Conservation (phyloP, 2,797 vertebrate species). For the Pantherophis vulpinus region DNA sequence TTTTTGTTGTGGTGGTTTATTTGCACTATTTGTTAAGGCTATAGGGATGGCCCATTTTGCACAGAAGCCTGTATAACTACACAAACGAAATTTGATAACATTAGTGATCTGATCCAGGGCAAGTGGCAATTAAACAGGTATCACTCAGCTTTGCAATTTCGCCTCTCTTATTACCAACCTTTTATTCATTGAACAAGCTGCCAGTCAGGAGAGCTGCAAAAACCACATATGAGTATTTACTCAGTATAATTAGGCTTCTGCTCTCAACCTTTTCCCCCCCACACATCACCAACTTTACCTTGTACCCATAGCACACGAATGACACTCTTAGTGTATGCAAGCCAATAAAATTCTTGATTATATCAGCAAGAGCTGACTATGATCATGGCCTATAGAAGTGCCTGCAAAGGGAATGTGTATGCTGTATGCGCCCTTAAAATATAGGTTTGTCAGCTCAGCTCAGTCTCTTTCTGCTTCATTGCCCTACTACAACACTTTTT, state of each 20-base stretch:
- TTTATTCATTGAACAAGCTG: neutral
- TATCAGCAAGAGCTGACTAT: neutral
- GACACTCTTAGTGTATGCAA: neutral
- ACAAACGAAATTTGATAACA: neutral
- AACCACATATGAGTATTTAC: neutral
- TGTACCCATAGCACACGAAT: neutral
- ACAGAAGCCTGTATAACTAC: neutral
- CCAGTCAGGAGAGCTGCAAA: constrained; percentile 5
- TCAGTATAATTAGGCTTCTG: neutral
- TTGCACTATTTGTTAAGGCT: constrained; percentile 26
- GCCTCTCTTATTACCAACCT: neutral
- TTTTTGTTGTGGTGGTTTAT: constrained; percentile 20
- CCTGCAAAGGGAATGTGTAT: neutral
- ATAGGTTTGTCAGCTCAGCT: neutral
- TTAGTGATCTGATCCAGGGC: neutral
- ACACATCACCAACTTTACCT: neutral
- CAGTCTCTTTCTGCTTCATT: constrained; percentile 3
- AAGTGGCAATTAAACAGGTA: neutral
- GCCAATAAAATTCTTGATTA: constrained; percentile 16
- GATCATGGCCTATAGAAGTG: neutral
- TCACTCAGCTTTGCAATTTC: neutral
- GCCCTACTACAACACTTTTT: neutral
- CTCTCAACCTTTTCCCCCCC: neutral
- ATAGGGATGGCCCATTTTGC: constrained; percentile 22
- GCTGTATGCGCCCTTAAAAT: neutral